Conservation (phyloP, 2,797 vertebrate species). For the Chiloscyllium punctatum region DNA sequence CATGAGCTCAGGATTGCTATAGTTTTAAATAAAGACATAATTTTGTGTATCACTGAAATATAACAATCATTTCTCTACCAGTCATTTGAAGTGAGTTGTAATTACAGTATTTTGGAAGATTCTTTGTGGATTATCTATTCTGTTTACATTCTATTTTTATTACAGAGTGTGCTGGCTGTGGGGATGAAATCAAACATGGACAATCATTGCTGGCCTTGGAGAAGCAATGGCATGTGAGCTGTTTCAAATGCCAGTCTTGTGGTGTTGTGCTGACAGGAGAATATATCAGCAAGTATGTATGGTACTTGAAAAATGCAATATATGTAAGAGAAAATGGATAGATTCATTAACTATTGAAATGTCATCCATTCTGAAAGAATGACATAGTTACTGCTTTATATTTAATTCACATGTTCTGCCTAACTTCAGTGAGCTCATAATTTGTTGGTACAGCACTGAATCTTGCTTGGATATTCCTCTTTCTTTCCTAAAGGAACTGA, state of each 20-base stretch:
- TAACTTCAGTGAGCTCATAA: not conserved
- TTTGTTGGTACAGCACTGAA: not conserved
- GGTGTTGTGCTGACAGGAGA: conserved; percentile 88
- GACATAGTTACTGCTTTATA: not conserved
- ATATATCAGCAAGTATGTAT: conserved; percentile 96
- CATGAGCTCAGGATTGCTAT: not conserved
- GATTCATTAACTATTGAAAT: not conserved
- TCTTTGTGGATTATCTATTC: not conserved
- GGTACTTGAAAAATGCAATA: not conserved
- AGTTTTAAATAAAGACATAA: not conserved
- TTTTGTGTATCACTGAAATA: not conserved
- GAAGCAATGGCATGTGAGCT: conserved; percentile 98
- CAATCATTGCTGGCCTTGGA: conserved; percentile 92
- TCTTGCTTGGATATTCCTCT: not conserved
- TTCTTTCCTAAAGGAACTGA: not conserved
- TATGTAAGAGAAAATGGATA: not conserved
- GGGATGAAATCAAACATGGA: conserved; percentile 92
- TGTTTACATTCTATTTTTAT: conserved; percentile 21
- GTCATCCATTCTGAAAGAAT: not conserved
- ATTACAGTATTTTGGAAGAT: not conserved
- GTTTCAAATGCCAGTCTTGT: conserved; percentile 94
- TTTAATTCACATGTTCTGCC: not conserved
- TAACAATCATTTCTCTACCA: not conserved
- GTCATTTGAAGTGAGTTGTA: not conserved
- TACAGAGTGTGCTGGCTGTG: conserved; percentile 88